Evolutionary conservation across 2,113 vertebrate genomes (phyloP), one percentile per base, ranked within the genome.

Genomic region (Oryzias curvinotus): DNA sequence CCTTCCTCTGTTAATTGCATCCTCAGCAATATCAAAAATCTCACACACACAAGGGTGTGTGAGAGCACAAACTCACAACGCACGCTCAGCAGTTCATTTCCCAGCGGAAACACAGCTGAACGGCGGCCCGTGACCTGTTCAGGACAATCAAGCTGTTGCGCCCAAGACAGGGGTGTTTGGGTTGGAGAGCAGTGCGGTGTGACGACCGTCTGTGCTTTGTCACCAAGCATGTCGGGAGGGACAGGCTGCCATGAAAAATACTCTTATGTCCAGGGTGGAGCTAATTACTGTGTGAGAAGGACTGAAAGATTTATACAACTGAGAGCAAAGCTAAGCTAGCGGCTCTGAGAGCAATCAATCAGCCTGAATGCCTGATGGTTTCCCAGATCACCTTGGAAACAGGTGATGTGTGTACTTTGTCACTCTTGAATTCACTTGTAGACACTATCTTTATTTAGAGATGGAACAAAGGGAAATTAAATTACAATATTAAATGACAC

Each of bases 201-300:
- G 78, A 80, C 55, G 45, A 57, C 17, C 50, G 41, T 65, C 81
- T 83, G 84, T 1, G 61, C 78, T 84, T 74, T 42, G 75, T 89
- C 78, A 81, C 68, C 14, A 5, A 60, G 77, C 51, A 48, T 59
- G 81, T 79, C 80, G 75, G 82, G 81, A 88, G 84, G 60, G 21
- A 72, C 57, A 0, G 44, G 51, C 58, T 50, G 86, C 86, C 82
- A 87, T 79, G 54, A 81, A 74, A 82, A 90, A 88, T 47, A 87
- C 52, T 19, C 63, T 44, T 8, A 53, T 0, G 59, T 63, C 66
- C 76, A 62, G 74, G 48, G 58, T 41, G 1, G 41, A 17, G 69
- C 71, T 82, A 85, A 82, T 86, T 71, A 73, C 57, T 17, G 19
- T 23, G 71, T 62, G 73, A 80, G 80, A 73, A 77, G 72, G 70